phyloP scores from a whole-genome alignment of 2,113 vertebrate species.

The Arenaria interpres region DNA sequence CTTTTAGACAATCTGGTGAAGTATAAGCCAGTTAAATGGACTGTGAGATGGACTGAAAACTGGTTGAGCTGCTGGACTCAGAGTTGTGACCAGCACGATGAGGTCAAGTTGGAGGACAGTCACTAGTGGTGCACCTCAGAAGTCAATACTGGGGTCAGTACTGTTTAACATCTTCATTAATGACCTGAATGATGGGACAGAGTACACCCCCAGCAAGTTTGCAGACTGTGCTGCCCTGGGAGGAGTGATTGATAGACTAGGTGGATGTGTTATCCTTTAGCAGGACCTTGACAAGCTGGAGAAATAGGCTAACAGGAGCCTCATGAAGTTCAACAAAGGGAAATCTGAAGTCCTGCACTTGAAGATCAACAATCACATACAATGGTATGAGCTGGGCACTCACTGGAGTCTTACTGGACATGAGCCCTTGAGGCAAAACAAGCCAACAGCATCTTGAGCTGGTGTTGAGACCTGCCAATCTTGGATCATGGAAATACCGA shows the following conservation, averaged over 20 bases:
- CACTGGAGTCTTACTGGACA: too few relatives aligned
- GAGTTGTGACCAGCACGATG: not conserved
- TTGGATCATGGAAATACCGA: rapidly evolving
- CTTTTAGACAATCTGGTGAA: not conserved
- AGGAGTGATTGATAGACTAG: not conserved
- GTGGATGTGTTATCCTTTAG: not conserved
- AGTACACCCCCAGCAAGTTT: not conserved
- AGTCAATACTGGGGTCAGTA: not conserved
- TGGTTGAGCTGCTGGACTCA: not conserved
- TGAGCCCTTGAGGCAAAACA: not conserved
- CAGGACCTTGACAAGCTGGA: not conserved
- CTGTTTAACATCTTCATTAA: not conserved
- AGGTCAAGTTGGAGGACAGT: not conserved
- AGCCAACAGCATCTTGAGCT: not conserved
- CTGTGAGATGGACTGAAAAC: not conserved
- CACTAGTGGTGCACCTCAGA: not conserved
- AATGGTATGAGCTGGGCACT: not conserved
- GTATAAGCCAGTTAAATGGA: not conserved
- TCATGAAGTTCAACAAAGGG: not conserved
- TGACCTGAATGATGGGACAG: not conserved
- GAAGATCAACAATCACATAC: not conserved
- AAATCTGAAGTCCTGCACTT: not conserved
- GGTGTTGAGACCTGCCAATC: rapidly evolving
- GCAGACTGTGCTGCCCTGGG: not conserved
- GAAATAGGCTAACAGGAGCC: not conserved